Conservation (phyloP, 2,797 vertebrate genomes). For the Tarsius wallacei region DNA sequence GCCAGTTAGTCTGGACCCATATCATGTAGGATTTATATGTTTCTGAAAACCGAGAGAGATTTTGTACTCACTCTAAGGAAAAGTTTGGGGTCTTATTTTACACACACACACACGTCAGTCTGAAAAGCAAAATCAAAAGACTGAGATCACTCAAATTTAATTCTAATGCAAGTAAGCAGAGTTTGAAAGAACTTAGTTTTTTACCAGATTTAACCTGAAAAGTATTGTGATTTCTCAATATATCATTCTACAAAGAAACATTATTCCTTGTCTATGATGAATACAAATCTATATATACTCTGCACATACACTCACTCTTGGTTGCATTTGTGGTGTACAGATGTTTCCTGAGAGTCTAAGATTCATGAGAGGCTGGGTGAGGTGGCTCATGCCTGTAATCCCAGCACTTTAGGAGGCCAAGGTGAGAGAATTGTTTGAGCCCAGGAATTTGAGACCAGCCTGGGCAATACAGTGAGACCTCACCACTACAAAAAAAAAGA, state of each 20-base stretch:
- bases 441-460: too few species aligned
- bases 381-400: too few species aligned
- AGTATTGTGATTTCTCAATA: slow-evolving; percentile 30
- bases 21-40: slow-evolving; percentile 64
- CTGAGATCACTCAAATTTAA: background rate
- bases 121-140: slow-evolving; percentile 63
- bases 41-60: slow-evolving; percentile 61
- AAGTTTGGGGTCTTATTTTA: slow-evolving; percentile 10
- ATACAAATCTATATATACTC: background rate
- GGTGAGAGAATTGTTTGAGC: too few species aligned
- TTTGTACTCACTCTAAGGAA: slow-evolving; percentile 74
- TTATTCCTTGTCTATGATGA: background rate
- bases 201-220: slow-evolving; percentile 22
- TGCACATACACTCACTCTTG: background rate
- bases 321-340: background rate
- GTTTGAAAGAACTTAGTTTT: slow-evolving; percentile 52
- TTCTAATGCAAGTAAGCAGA: background rate
- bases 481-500: too few species aligned
- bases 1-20: slow-evolving; percentile 61
- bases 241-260: background rate
- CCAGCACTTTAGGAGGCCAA: too few species aligned
- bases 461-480: too few species aligned
- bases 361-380: background rate
- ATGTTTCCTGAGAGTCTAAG: slow-evolving; percentile 11
- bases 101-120: background rate